phyloP scores from a whole-genome alignment of 2,888 invertebrate genomes.

The Acanthosoma haemorrhoidale region DNA sequence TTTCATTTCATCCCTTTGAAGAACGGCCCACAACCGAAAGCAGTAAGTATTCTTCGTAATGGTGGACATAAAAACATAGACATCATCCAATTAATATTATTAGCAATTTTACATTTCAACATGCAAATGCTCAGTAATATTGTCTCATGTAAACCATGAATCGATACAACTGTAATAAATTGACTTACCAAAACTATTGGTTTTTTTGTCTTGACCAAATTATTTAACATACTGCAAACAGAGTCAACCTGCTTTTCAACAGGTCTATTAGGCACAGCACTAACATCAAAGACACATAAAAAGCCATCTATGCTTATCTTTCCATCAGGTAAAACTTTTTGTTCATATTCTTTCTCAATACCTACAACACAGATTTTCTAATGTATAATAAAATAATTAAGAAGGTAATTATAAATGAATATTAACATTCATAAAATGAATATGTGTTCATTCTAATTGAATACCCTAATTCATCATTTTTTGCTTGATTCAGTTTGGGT shows the following conservation, averaged over 20 bases:
- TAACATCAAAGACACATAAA: constrained; percentile 92
- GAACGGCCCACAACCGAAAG: too few relatives aligned
- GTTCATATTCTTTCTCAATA: constrained; percentile 95
- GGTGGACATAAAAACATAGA: too few relatives aligned
- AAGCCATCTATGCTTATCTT: constrained; percentile 90
- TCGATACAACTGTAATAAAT: too few relatives aligned
- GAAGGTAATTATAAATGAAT: neutral
- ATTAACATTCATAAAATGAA: constrained; percentile 4
- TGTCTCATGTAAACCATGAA: too few relatives aligned
- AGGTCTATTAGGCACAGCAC: constrained; percentile 82
- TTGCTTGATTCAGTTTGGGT: too few relatives aligned
- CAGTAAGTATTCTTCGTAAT: too few relatives aligned
- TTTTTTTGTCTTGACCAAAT: constrained; percentile 86
- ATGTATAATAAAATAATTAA: constrained; percentile 13
- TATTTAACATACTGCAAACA: constrained; percentile 75
- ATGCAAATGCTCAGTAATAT: too few relatives aligned
- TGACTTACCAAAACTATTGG: constrained; percentile 75
- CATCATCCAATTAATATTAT: too few relatives aligned
- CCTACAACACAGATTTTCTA: constrained; percentile 49
- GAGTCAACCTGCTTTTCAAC: constrained; percentile 88
- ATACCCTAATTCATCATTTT: too few relatives aligned
- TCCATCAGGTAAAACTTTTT: constrained; percentile 86
- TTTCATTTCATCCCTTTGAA: too few relatives aligned
- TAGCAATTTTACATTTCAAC: too few relatives aligned
- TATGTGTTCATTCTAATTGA: too few relatives aligned